phyloP scores from a whole-genome alignment of 2,888 invertebrate genomes.

The Megaustenia siamemsis region DNA sequence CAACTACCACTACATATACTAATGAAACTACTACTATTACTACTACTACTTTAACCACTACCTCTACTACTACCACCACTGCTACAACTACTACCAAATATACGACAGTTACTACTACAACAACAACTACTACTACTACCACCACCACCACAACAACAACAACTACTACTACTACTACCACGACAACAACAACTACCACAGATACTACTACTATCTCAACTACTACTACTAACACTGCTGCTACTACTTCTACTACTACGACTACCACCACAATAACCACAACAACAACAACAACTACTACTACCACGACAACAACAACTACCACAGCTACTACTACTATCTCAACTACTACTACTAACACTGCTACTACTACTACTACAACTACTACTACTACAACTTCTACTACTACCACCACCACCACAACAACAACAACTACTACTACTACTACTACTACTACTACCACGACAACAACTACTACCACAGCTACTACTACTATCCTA shows the following conservation, averaged over 20 bases:
- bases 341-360: too few species aligned
- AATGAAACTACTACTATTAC: neutral
- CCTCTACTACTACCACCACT: constrained; percentile 21
- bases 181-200: constrained; percentile 7
- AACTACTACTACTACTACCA: constrained; percentile 18
- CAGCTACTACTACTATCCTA: too few species aligned
- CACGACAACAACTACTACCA: too few species aligned
- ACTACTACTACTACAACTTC: too few species aligned
- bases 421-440: too few species aligned
- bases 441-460: too few species aligned
- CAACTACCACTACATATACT: too few species aligned
- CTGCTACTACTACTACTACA: too few species aligned
- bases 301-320: too few species aligned
- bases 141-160: constrained; percentile 1
- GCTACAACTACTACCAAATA: constrained; percentile 11
- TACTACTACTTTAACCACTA: constrained; percentile 18
- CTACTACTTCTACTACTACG: constrained; percentile 19
- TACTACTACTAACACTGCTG: constrained; percentile 15
- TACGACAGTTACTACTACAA: constrained; percentile 10
- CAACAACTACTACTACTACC: constrained; percentile 18
- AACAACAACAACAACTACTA: neutral
- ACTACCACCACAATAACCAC: neutral
- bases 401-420: too few species aligned
- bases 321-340: too few species aligned
- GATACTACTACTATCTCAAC: constrained; percentile 16